phyloP scores from a whole-genome alignment of 2,888 invertebrate species.

The Mythimna ferrago region DNA sequence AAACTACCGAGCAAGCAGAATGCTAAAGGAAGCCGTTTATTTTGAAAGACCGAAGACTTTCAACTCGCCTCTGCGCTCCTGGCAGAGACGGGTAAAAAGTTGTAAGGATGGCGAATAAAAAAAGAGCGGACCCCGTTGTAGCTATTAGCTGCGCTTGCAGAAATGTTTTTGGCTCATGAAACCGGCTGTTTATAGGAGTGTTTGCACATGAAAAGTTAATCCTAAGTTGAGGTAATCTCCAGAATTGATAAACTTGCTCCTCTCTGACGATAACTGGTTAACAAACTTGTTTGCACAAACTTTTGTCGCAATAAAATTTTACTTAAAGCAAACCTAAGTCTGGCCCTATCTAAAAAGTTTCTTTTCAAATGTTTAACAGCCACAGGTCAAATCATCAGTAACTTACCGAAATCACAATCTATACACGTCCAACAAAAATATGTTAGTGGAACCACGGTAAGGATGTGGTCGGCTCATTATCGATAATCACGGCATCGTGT shows the following conservation, averaged over 20 bases:
- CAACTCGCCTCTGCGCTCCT: constrained; percentile 74
- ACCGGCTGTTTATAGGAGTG: constrained; percentile 65
- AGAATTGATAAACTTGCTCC: constrained; percentile 63
- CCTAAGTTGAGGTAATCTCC: constrained; percentile 53
- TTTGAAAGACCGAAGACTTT: constrained; percentile 84
- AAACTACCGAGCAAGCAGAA: constrained; percentile 84
- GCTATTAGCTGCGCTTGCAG: constrained; percentile 75
- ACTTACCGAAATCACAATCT: constrained; percentile 59
- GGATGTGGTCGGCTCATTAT: constrained; percentile 79
- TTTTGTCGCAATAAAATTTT: constrained; percentile 51
- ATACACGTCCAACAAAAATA: constrained; percentile 56
- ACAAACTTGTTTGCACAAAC: constrained; percentile 31
- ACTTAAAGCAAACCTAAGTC: constrained; percentile 23
- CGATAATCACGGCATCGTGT: constrained; percentile 76
- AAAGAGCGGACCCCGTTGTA: constrained; percentile 65
- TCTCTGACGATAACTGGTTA: constrained; percentile 14
- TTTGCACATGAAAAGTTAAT: constrained; percentile 55
- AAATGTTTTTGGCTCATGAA: constrained; percentile 76
- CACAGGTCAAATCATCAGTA: constrained; percentile 45
- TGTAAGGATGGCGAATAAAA: constrained; percentile 77
- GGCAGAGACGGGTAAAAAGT: constrained; percentile 79
- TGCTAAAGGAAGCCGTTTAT: constrained; percentile 87
- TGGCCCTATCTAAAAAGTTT: constrained; percentile 14
- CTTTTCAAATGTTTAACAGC: constrained; percentile 18
- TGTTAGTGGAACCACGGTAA: constrained; percentile 65